Conservation (phyloP, 2,797 vertebrate genomes). For the Syngnathus rostellatus region DNA sequence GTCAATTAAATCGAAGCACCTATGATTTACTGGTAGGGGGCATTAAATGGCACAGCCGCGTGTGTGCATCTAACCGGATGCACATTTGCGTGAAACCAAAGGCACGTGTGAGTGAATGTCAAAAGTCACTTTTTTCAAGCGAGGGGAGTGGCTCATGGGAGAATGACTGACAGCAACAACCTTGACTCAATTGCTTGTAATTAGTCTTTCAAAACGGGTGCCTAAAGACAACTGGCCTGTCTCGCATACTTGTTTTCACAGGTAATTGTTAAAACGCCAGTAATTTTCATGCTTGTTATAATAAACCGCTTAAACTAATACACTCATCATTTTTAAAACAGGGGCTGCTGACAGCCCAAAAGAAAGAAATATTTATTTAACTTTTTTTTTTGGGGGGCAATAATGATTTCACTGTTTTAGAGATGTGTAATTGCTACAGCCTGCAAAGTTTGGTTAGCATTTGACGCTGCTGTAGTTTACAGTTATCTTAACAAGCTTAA, state of each 20-base stretch:
- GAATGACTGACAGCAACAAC: conserved; percentile 78
- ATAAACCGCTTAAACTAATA: conserved; percentile 67
- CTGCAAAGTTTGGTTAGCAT: conserved; percentile 21
- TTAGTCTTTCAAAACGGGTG: conserved; percentile 79
- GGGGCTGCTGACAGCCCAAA: conserved; percentile 47
- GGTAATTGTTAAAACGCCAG: conserved; percentile 66
- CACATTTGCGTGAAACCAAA: background rate
- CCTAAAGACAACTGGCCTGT: conserved; percentile 62
- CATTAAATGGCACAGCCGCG: too few relatives aligned
- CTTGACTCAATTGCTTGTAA: conserved; percentile 93
- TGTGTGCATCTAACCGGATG: background rate
- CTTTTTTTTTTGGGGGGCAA: conserved; percentile 8
- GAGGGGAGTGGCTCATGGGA: conserved; percentile 67
- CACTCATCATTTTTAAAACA: conserved; percentile 57
- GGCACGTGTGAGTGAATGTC: conserved; percentile 16
- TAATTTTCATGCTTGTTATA: conserved; percentile 67
- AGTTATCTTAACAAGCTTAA: background rate
- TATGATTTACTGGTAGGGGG: too few relatives aligned
- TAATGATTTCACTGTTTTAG: conserved; percentile 42
- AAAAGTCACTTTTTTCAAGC: conserved; percentile 75
- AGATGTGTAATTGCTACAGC: conserved; percentile 38
- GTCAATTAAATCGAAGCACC: too few relatives aligned
- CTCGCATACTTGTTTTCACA: conserved; percentile 62
- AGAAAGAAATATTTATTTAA: conserved; percentile 58
- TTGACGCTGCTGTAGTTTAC: background rate